Percentiles rank a stretch among this genome's conserved stretches.
Evolutionary conservation across 2,888 invertebrate genomes (phyloP).

Genomic region (Odontocerum albicorne): DNA sequence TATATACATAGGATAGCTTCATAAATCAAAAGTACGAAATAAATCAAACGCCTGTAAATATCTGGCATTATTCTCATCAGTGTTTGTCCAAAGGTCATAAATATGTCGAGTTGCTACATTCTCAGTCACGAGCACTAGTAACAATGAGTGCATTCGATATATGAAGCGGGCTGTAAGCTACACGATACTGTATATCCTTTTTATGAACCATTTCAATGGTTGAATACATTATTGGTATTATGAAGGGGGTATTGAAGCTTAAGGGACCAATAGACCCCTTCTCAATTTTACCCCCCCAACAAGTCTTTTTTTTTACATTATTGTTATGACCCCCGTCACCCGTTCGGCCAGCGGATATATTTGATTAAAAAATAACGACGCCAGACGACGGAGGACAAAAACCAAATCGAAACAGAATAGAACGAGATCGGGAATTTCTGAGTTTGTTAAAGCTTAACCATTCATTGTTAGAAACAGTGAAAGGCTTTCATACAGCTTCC

Average conservation of each 20-base stretch:
- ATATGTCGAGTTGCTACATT: too few species aligned
- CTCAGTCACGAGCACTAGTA: too few species aligned
- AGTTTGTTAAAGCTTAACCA: conserved; percentile 46
- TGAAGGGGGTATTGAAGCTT: not conserved
- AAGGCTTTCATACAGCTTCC: not conserved
- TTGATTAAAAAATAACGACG: conserved; percentile 64
- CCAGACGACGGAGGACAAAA: conserved; percentile 46
- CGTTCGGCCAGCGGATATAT: conserved; percentile 60
- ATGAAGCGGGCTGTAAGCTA: too few species aligned
- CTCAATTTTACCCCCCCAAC: conserved; percentile 48
- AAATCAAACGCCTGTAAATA: conserved; percentile 51
- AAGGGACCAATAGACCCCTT: conserved; percentile 50
- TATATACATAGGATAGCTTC: conserved; percentile 12
- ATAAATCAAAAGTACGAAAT: conserved; percentile 47
- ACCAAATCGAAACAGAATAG: conserved; percentile 39
- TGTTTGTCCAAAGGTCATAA: conserved; percentile 55
- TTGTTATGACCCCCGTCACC: conserved; percentile 38
- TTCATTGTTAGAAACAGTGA: conserved; percentile 50
- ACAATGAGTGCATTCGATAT: too few species aligned
- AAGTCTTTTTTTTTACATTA: conserved; percentile 31
- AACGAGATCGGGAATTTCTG: conserved; percentile 53
- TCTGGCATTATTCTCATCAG: conserved; percentile 49
- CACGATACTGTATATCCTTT: too few species aligned
- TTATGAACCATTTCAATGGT: too few species aligned
- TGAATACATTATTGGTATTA: too few species aligned